Evolutionary conservation across 1,140 invertebrate genomes (phyloP).

Genomic region (Temnothorax curvispinosus): DNA sequence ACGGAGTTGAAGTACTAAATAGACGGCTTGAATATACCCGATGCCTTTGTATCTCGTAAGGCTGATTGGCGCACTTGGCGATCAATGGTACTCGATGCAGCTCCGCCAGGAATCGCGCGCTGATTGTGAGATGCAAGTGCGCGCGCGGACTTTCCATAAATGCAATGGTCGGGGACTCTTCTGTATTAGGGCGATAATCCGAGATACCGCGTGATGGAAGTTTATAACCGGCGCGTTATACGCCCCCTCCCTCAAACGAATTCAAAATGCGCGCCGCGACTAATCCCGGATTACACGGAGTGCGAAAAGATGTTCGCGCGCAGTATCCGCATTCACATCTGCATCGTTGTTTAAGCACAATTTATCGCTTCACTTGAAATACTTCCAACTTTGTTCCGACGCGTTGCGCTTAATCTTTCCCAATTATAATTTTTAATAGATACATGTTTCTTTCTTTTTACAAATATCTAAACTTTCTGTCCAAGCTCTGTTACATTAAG

Average conservation of each 20-base stretch:
- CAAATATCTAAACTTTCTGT: not conserved
- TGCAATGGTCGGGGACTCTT: constrained; percentile 33
- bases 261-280: constrained; percentile 50
- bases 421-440: not conserved
- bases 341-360: constrained; percentile 43
- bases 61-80: constrained; percentile 16
- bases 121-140: not conserved
- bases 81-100: not conserved
- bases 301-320: constrained; percentile 50
- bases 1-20: not conserved
- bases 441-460: not conserved
- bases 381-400: not conserved
- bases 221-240: constrained; percentile 34
- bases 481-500: not conserved
- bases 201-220: constrained; percentile 30
- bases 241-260: constrained; percentile 5
- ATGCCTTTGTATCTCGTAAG: not conserved
- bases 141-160: constrained; percentile 1
- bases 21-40: not conserved
- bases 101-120: not conserved
- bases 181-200: constrained; percentile 48
- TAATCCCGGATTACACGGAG: constrained; percentile 54
- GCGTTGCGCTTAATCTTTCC: not conserved
- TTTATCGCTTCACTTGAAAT: constrained; percentile 23
- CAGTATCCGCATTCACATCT: constrained; percentile 3